Evolutionary conservation across 2,113 vertebrate genomes (phyloP).

Genomic region (Chionomys nivalis): DNA sequence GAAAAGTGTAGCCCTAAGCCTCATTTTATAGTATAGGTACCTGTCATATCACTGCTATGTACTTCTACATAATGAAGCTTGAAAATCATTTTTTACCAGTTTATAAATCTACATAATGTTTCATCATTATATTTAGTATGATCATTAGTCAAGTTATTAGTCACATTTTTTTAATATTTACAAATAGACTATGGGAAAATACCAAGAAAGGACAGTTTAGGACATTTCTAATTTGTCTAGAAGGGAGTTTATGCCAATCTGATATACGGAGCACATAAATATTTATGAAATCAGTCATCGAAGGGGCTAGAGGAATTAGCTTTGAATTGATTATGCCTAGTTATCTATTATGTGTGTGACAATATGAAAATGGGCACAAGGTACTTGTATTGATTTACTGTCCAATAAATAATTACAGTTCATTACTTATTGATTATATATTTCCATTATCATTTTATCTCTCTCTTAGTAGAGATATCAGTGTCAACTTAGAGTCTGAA

Average conservation of each 20-base stretch:
- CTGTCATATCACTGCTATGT: background rate
- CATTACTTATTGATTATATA: conserved; percentile 84
- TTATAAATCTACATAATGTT: background rate
- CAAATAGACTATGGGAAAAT: background rate
- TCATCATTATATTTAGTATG: background rate
- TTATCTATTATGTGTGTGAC: conserved; percentile 85
- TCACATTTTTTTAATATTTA: background rate
- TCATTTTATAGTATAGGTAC: background rate
- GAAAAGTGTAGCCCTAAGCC: background rate
- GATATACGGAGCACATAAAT: conserved; percentile 76
- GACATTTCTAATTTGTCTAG: conserved; percentile 58
- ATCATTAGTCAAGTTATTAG: background rate
- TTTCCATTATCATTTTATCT: conserved; percentile 77
- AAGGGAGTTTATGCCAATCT: conserved; percentile 63
- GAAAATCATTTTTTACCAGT: background rate
- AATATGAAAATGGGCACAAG: conserved; percentile 82
- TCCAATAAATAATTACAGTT: conserved; percentile 85
- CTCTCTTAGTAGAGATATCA: conserved; percentile 66
- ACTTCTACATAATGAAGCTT: background rate
- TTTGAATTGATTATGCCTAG: conserved; percentile 81
- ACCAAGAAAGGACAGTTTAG: background rate
- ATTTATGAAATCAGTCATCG: conserved; percentile 82
- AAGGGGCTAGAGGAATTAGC: conserved; percentile 74
- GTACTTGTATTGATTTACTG: conserved; percentile 82
- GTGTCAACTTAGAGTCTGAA: conserved; percentile 68